Evolutionary conservation across 2,888 invertebrate genomes (phyloP).

Genomic region (Phrixothrix hirtus): DNA sequence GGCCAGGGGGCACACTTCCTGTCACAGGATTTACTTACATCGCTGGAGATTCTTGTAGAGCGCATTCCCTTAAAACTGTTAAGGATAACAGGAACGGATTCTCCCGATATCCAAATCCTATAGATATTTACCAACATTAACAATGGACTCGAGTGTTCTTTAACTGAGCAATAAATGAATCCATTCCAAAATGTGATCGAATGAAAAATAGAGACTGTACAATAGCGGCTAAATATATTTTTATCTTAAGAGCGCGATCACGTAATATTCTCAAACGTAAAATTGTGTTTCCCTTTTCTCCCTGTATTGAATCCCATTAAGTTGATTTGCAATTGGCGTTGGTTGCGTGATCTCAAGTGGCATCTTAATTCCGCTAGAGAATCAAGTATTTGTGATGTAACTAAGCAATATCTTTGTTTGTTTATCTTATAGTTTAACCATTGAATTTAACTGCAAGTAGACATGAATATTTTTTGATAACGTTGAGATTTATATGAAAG

Average conservation of each 20-base stretch:
- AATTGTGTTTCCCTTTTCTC: neutral
- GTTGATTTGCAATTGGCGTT: slow-evolving; percentile 11
- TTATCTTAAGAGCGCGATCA: slow-evolving; percentile 27
- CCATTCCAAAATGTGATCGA: slow-evolving; percentile 57
- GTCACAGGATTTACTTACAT: slow-evolving; percentile 79
- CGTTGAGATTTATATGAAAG: too few relatives aligned
- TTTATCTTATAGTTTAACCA: slow-evolving; percentile 5
- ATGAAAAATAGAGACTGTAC: slow-evolving; percentile 51
- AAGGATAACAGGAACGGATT: slow-evolving; percentile 51
- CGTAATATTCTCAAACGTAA: slow-evolving; percentile 1
- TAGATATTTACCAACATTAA: slow-evolving; percentile 48
- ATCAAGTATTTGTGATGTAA: slow-evolving; percentile 36
- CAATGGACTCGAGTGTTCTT: slow-evolving; percentile 31
- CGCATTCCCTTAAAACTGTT: slow-evolving; percentile 55
- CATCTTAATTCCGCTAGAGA: slow-evolving; percentile 26
- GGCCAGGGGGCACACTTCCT: slow-evolving; percentile 66
- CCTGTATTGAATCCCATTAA: slow-evolving; percentile 4
- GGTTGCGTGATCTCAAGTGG: slow-evolving; percentile 25
- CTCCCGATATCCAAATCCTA: slow-evolving; percentile 48
- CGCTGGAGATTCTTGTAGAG: slow-evolving; percentile 66
- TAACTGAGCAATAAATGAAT: slow-evolving; percentile 48
- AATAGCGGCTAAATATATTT: slow-evolving; percentile 47
- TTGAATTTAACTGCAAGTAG: neutral
- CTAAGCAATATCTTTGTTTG: slow-evolving; percentile 9
- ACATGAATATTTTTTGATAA: too few relatives aligned